phyloP scores from a whole-genome alignment of 2,888 invertebrate genomes.

The Machimus rusticus region DNA sequence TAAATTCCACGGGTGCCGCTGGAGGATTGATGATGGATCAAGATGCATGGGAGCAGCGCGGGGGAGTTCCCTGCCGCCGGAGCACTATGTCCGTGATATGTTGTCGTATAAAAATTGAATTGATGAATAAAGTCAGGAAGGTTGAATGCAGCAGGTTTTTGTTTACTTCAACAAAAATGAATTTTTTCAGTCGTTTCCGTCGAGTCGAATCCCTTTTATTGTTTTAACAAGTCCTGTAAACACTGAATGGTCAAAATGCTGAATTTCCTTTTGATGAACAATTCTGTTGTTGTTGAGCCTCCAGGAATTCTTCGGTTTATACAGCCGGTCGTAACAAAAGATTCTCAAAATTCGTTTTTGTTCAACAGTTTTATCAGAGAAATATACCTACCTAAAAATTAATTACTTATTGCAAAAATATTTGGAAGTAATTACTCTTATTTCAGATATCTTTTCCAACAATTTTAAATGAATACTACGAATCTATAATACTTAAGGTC shows the following conservation, averaged over 20 bases:
- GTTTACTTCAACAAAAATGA: neutral
- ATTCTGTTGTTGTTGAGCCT: neutral
- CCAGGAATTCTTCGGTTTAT: neutral
- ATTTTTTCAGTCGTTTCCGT: neutral
- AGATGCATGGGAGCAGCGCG: neutral
- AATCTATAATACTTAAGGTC: too few relatives aligned
- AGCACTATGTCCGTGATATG: neutral
- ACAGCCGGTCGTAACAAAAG: neutral
- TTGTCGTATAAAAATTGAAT: constrained; percentile 1
- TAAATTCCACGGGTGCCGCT: constrained; percentile 21
- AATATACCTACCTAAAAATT: too few relatives aligned
- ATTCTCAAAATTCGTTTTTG: neutral
- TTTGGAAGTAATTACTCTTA: too few relatives aligned
- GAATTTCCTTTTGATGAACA: neutral
- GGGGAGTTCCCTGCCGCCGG: neutral
- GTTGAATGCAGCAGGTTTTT: neutral
- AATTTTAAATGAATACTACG: too few relatives aligned
- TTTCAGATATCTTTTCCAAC: too few relatives aligned
- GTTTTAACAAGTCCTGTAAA: neutral
- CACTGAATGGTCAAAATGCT: neutral
- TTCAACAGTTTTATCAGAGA: too few relatives aligned
- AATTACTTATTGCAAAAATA: too few relatives aligned
- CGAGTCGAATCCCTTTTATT: neutral
- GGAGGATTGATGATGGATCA: constrained; percentile 26
- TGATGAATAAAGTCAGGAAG: neutral